Evolutionary conservation across 2,797 vertebrate genomes (phyloP).

Genomic region (Coluber constrictor): DNA sequence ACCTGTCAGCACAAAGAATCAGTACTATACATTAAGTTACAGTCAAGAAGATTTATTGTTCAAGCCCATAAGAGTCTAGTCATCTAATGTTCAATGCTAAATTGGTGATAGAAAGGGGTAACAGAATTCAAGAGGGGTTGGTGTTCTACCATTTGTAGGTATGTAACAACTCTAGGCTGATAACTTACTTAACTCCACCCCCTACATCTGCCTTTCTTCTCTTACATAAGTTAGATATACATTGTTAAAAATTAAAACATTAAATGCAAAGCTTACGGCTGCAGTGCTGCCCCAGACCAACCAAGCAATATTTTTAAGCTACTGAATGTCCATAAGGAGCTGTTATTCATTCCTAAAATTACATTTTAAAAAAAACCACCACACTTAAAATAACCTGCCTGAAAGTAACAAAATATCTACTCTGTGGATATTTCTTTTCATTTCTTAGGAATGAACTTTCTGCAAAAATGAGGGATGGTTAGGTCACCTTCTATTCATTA

Average conservation of each 20-base stretch:
- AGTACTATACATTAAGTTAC: background rate
- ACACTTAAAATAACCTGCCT: background rate
- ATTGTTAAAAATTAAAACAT: background rate
- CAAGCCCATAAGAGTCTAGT: background rate
- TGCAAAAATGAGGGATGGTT: background rate
- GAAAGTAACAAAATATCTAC: background rate
- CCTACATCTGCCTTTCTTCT: background rate
- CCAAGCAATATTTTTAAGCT: background rate
- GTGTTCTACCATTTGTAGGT: background rate
- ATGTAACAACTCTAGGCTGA: background rate
- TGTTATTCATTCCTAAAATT: background rate
- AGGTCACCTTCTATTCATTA: background rate
- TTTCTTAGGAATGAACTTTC: background rate
- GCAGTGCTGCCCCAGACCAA: background rate
- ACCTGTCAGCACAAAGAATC: background rate
- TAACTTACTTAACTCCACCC: background rate
- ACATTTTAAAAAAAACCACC: background rate
- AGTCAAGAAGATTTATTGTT: background rate
- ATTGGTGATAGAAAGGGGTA: background rate
- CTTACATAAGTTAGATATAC: background rate
- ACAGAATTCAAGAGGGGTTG: background rate
- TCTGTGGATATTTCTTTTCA: background rate
- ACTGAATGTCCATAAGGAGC: background rate
- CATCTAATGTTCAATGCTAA: background rate
- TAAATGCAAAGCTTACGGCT: background rate